Evolutionary conservation across 1,140 invertebrate genomes (phyloP).

Genomic region (Nymphalis io): DNA sequence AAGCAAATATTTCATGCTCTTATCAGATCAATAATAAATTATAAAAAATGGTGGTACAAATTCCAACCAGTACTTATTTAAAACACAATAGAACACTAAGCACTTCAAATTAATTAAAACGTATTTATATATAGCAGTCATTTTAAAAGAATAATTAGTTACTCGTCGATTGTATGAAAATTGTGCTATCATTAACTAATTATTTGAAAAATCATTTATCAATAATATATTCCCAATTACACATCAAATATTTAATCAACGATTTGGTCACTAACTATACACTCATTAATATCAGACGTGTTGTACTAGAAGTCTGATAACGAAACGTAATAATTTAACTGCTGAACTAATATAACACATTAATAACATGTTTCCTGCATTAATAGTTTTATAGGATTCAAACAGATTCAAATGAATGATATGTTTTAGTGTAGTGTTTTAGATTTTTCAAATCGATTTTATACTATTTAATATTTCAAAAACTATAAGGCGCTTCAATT

Average conservation of each 20-base stretch:
- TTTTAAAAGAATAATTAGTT: slow-evolving; percentile 52
- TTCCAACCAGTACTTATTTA: slow-evolving; percentile 2
- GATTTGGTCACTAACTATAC: slow-evolving; percentile 23
- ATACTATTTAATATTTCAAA: no score
- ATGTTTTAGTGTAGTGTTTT: no score
- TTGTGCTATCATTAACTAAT: slow-evolving; percentile 39
- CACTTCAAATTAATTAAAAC: slow-evolving; percentile 37
- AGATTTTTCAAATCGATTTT: no score
- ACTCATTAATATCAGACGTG: slow-evolving; percentile 16
- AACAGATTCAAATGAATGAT: no score
- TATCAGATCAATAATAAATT: not conserved
- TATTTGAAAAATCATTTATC: slow-evolving; percentile 35
- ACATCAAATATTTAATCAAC: slow-evolving; percentile 40
- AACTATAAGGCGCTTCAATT: no score
- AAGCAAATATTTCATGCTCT: slow-evolving; percentile 17
- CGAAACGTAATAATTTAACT: not conserved
- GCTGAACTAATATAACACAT: not conserved
- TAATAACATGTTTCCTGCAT: no score
- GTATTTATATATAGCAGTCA: slow-evolving; percentile 44
- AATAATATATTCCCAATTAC: slow-evolving; percentile 26
- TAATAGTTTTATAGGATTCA: no score
- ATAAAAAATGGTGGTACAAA: not conserved
- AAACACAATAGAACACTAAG: slow-evolving; percentile 37
- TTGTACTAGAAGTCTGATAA: not conserved
- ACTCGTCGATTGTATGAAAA: slow-evolving; percentile 42